Evolutionary conservation across 2,797 vertebrate species (phyloP).

Genomic region (Gorsachius magnificus): DNA sequence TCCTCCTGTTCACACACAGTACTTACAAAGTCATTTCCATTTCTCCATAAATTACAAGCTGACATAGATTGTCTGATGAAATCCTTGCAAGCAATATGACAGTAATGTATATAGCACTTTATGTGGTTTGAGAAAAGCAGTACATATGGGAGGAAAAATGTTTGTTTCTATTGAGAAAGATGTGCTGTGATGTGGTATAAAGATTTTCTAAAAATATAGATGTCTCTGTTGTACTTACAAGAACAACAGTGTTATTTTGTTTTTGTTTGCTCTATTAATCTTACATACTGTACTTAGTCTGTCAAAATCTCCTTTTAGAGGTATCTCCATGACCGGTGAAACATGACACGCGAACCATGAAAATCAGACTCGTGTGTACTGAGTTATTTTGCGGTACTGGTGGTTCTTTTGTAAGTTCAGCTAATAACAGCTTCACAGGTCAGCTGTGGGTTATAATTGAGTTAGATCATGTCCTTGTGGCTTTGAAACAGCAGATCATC

Average conservation of each 20-base stretch:
- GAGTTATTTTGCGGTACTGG: neutral
- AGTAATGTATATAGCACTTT: neutral
- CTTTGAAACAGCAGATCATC: conserved; percentile 16
- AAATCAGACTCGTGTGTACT: neutral
- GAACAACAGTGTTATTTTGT: neutral
- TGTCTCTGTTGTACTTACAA: neutral
- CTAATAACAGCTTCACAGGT: conserved; percentile 43
- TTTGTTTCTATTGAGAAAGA: neutral
- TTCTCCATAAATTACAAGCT: neutral
- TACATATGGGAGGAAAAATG: neutral
- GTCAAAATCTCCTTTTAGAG: conserved; percentile 8
- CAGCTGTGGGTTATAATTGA: conserved; percentile 51
- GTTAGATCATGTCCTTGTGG: conserved; percentile 39
- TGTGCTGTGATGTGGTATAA: neutral
- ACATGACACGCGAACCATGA: conserved; percentile 11
- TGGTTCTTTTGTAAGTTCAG: conserved; percentile 37
- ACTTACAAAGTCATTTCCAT: neutral
- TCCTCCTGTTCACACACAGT: neutral
- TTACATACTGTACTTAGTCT: conserved; percentile 24
- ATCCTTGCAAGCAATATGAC: neutral
- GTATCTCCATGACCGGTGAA: conserved; percentile 15
- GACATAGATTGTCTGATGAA: neutral
- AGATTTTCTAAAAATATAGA: neutral
- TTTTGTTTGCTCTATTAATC: conserved; percentile 50
- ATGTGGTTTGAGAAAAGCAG: neutral